phyloP scores from a whole-genome alignment of 2,113 vertebrate genomes.

The Centrocercus urophasianus region DNA sequence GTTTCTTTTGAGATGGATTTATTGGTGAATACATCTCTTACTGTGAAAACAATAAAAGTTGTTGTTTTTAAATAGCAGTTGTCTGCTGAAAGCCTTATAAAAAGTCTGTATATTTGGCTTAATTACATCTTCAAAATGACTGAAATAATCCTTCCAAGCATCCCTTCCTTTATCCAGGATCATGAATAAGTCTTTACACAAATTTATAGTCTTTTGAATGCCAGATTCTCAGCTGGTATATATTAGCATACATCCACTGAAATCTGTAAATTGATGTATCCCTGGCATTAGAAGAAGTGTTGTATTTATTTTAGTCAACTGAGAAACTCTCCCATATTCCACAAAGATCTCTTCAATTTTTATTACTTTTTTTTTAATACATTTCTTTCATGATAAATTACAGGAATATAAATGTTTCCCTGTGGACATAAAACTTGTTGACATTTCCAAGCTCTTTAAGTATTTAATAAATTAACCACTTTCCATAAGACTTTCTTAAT shows the following conservation, averaged over 20 bases:
- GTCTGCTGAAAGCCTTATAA: background rate
- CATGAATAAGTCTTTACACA: background rate
- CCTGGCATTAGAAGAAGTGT: background rate
- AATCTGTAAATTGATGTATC: background rate
- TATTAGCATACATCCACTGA: background rate
- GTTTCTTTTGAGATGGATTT: background rate
- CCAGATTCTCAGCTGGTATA: background rate
- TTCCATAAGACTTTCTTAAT: background rate
- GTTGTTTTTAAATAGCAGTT: background rate
- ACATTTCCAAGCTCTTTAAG: background rate
- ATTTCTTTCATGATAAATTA: background rate
- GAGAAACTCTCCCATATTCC: background rate
- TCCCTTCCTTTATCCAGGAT: background rate
- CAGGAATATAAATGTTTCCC: background rate
- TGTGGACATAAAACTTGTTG: background rate
- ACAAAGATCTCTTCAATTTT: background rate
- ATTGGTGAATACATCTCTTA: background rate
- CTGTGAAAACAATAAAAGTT: background rate
- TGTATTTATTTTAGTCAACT: background rate
- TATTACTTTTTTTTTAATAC: background rate
- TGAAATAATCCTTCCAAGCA: background rate
- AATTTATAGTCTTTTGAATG: constrained; percentile 9
- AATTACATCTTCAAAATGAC: background rate
- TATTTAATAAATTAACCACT: background rate
- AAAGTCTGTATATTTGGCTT: background rate